Percentiles rank a stretch among this genome's conserved stretches.
These are phyloP conservation scores for Antheraea yamamai DNA, from an alignment of 2,888 invertebrate species.

Conservation along the genomic window DNA sequence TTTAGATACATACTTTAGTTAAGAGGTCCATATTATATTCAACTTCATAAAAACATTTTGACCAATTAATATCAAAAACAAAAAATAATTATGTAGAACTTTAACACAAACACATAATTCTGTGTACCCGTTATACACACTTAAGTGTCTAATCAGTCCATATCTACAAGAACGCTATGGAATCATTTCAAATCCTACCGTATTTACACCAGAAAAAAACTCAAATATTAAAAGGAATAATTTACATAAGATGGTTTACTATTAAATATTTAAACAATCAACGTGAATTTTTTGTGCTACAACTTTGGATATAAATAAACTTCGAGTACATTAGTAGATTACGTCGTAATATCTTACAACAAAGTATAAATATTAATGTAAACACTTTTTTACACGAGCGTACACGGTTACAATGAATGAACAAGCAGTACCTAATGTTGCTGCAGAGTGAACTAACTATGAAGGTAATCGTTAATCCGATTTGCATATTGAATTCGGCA, in stretches of 20 bases:
- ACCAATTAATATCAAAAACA: neutral
- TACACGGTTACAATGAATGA: constrained; percentile 74
- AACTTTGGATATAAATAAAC: neutral
- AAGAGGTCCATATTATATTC: neutral
- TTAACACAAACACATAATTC: neutral
- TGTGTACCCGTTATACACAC: neutral
- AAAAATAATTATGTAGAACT: neutral
- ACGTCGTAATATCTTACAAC: no score
- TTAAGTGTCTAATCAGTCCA: no score
- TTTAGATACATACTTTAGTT: neutral
- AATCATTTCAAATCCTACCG: neutral
- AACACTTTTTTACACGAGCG: constrained; percentile 45
- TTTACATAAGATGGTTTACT: neutral
- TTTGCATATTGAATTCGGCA: constrained; percentile 75
- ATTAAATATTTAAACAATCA: neutral
- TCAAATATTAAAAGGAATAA: neutral
- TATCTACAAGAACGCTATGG: neutral
- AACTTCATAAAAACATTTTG: neutral
- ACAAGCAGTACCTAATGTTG: constrained; percentile 49
- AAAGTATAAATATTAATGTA: neutral
- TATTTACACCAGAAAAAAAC: neutral
- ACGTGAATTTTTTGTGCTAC: neutral
- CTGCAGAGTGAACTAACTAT: constrained; percentile 44
- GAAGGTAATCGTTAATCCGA: constrained; percentile 54
- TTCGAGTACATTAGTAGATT: neutral